phyloP scores from a whole-genome alignment of 23 tunicate genomes.

The Trididemnum nubilum region DNA sequence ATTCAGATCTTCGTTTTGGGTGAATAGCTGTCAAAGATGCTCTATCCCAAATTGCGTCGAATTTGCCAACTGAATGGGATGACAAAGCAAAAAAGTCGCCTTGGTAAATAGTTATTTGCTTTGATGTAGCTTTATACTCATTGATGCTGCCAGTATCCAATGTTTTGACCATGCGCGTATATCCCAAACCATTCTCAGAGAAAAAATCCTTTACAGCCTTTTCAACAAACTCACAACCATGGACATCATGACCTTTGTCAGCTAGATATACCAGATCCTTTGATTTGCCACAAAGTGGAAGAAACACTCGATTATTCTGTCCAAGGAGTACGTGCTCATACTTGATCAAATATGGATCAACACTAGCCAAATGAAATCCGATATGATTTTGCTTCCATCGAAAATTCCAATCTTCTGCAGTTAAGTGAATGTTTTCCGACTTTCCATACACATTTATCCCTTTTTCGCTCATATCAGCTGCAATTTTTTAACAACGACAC shows the following conservation, averaged over 20 bases:
- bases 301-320: constrained; percentile 27
- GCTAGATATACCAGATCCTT: constrained; percentile 58
- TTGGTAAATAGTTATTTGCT: constrained; percentile 39
- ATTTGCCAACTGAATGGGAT: constrained; percentile 24
- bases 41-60: constrained; percentile 63
- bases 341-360: too few species aligned
- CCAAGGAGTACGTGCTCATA: not conserved
- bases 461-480: too few species aligned
- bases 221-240: constrained; percentile 60
- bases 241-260: constrained; percentile 62
- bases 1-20: too few species aligned
- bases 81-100: constrained; percentile 52
- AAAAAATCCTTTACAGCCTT: constrained; percentile 43
- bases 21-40: constrained; percentile 45
- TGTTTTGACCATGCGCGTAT: too few species aligned
- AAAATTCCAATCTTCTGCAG: too few species aligned
- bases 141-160: not conserved
- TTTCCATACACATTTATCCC: too few species aligned
- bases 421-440: too few species aligned
- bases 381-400: too few species aligned
- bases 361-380: too few species aligned
- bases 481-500: too few species aligned
- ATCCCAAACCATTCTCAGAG: not conserved
- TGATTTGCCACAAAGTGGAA: constrained; percentile 81
- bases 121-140: constrained; percentile 31